Base-by-base conservation (phyloP, 2,797 vertebrate genomes). In the Anguilla marmorata region DNA sequence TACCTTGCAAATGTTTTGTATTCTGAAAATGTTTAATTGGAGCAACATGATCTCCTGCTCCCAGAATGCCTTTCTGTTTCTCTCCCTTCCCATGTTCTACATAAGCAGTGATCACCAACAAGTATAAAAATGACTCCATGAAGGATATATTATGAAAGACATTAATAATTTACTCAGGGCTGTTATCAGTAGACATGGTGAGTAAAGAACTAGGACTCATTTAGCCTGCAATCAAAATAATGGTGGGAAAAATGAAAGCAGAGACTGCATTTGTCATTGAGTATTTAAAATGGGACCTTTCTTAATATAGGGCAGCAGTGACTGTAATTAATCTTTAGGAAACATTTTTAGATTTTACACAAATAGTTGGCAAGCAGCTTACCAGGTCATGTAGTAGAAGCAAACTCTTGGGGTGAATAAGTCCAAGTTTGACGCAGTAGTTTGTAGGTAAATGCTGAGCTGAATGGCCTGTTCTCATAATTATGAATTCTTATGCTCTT, bases 21-120 rank as follows among this genome's bases (percentile, higher is more conserved):
- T 21, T 74, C 37, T 92, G 85, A 80, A 88, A 92, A 93, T 89
- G 91, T 89, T 91, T 88, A 90, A 85, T 87, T 90, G 89, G 41
- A 24, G 90, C 86, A 88, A 91, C 88, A 89, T 89, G 66, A 88
- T 88, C 85, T 88, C 90, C 79, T 41, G n/a, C 79, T 33, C 79
- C 85, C 87, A 48, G 37, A 27, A 84, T 88, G 84, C 91, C 86
- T 86, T 88, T 74, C 56, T 83, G 33, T 90, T 76, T 19, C 88
- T 87, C 84, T 80, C 37, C 85, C 93, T 94, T 94, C 92, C 91
- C 92, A 93, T 93, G 93, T 93, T 91, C 90, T 91, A 89, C 91
- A 9, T 69, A 69, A 69, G 24, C 63, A 69, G 63, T 27, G 27
- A 41, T 9, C 74, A 8, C 56, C 83, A 50, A 27, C 83, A 45